These are phyloP conservation scores for Alosa alosa DNA, from an alignment of 2,113 vertebrate genomes.

Conservation along the genomic window DNA sequence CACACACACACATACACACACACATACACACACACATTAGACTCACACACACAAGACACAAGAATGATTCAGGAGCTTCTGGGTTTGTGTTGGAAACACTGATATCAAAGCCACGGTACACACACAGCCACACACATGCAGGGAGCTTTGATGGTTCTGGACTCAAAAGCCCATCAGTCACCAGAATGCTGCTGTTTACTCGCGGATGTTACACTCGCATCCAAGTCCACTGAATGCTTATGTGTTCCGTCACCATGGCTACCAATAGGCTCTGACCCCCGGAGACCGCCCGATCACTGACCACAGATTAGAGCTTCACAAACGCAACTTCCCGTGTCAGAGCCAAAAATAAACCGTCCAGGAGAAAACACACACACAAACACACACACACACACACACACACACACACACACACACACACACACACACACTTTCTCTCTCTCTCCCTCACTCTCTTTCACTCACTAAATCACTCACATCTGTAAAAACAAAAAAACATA, in stretches of 20 bases:
- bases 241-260: slow-evolving; percentile 28
- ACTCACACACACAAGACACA: not conserved
- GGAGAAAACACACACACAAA: not conserved
- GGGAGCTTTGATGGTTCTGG: not conserved
- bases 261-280: slow-evolving; percentile 29
- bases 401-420: slow-evolving; percentile 27
- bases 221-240: not conserved
- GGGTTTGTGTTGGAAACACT: not conserved
- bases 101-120: not conserved
- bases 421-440: not conserved
- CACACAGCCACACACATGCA: not conserved
- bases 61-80: not conserved
- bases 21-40: not conserved
- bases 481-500: slow-evolving; percentile 19
- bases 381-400: not conserved
- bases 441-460: not conserved
- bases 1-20: slow-evolving; percentile 18
- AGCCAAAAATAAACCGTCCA: slow-evolving; percentile 39
- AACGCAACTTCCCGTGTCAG: slow-evolving; percentile 37
- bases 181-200: not conserved
- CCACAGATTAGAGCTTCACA: slow-evolving; percentile 27
- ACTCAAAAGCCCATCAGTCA: not conserved
- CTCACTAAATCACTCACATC: not conserved
- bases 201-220: not conserved
- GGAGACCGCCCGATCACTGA: slow-evolving; percentile 30